Evolutionary conservation across 1,140 invertebrate genomes (phyloP), one percentile per base, ranked within the genome.

Genomic region (Drosophila sulfurigaster): DNA sequence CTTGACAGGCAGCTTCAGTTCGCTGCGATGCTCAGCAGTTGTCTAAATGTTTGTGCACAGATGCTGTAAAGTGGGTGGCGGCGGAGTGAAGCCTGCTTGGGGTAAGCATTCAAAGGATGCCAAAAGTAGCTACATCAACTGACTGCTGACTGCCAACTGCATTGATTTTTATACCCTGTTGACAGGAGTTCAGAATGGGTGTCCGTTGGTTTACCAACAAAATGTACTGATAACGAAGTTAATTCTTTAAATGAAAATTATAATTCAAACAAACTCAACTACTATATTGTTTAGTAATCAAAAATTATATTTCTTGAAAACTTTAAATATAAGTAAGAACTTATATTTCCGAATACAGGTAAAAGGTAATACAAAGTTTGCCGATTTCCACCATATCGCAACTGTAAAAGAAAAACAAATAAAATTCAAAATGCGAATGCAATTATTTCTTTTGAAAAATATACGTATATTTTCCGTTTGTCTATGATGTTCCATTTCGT

Each of bases 11-110:
- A 73, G 75, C 82, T 85, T 54, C 78, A 74, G 63, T 86, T 58
- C 78, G 83, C 69, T 57, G 82, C 82, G 80, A 70, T 81, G 71
- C 81, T 74, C 66, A 43, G 72, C 76, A 81, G 67, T 86, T 87
- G 75, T 79, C 76, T 64, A 82, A 86, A 86, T 86, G 82, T 79
- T 87, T 79, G 82, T 79, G 79, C 71, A 45, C 76, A 79, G 72
- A 75, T 82, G 73, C 66, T 78, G 72, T 58, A 59, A 62, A 62
- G 62, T 65, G 43, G 35, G 65, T 51, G 49, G 41, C 46, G 63
- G 80, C 46, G 63, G 75, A 35, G 45, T 32, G 41, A 30, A 56
- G 45, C 32, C 13, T 54, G 63, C 8, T 10, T 10, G 46, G 48
- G 8, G 43, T 43, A 30, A 30, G n/a, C 16, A 20, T 62, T 25